Percentiles rank a stretch among this genome's conserved stretches.
Conservation (phyloP, 2,888 invertebrate genomes). For the Papilio demoleus region DNA sequence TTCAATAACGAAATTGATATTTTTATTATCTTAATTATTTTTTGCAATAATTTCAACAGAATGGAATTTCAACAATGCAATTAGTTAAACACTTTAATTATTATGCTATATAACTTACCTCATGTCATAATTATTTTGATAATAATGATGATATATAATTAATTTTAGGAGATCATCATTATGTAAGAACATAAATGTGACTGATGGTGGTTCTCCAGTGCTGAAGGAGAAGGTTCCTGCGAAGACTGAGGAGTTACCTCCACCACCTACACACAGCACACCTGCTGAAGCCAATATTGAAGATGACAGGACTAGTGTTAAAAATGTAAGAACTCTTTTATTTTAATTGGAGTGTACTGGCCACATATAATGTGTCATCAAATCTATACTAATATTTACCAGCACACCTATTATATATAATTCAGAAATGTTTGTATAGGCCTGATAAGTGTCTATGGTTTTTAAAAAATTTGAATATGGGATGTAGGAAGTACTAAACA, state of each 20-base stretch:
- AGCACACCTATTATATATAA: too few species aligned
- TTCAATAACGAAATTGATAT: too few species aligned
- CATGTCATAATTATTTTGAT: not conserved
- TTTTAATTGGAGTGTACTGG: too few species aligned
- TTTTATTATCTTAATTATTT: too few species aligned
- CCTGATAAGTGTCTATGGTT: too few species aligned
- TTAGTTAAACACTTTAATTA: not conserved
- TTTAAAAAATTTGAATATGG: too few species aligned
- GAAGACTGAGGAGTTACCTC: slow-evolving; percentile 52
- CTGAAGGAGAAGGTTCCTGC: slow-evolving; percentile 56
- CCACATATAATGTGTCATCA: too few species aligned
- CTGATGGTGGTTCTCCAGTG: slow-evolving; percentile 54
- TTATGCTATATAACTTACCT: not conserved
- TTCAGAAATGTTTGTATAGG: too few species aligned
- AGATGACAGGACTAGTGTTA: slow-evolving; percentile 70
- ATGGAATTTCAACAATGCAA: not conserved
- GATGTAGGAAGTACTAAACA: too few species aligned
- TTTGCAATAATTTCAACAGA: not conserved
- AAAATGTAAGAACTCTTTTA: slow-evolving; percentile 61
- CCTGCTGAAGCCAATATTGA: slow-evolving; percentile 49
- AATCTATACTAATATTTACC: too few species aligned
- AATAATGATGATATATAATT: not conserved
- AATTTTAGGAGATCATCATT: slow-evolving; percentile 69
- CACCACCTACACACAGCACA: slow-evolving; percentile 41
- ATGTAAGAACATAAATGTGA: slow-evolving; percentile 65